Conservation (phyloP, 2,113 vertebrate genomes). For the Corythornis vintsioides region DNA sequence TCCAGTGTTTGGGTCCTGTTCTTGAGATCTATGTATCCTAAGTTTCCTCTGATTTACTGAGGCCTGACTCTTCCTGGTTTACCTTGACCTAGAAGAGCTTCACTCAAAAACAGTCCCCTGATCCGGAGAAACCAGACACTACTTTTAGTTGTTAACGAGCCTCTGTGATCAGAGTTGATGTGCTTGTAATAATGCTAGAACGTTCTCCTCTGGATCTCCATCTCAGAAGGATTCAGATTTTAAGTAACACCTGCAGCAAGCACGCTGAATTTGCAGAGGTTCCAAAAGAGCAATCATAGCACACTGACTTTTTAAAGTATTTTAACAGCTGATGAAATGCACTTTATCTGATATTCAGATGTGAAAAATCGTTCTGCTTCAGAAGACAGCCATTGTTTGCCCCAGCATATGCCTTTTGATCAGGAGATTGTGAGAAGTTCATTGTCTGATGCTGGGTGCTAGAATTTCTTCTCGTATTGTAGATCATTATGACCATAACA, state of each 20-base stretch:
- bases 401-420: neutral
- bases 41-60: neutral
- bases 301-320: neutral
- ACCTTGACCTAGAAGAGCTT: neutral
- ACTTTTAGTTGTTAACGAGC: neutral
- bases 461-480: neutral
- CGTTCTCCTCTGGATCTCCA: neutral
- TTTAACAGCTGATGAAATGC: neutral
- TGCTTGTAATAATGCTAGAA: neutral
- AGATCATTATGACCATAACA: neutral
- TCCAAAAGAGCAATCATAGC: neutral
- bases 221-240: neutral
- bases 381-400: neutral
- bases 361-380: neutral
- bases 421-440: neutral
- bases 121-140: neutral
- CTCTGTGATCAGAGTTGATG: neutral
- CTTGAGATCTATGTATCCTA: neutral
- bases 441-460: neutral
- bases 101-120: neutral
- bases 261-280: neutral
- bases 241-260: neutral
- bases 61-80: neutral
- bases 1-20: neutral
- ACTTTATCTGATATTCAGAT: neutral